phyloP scores from a whole-genome alignment of 2,797 vertebrate species.

The Pangasius krempfi region DNA sequence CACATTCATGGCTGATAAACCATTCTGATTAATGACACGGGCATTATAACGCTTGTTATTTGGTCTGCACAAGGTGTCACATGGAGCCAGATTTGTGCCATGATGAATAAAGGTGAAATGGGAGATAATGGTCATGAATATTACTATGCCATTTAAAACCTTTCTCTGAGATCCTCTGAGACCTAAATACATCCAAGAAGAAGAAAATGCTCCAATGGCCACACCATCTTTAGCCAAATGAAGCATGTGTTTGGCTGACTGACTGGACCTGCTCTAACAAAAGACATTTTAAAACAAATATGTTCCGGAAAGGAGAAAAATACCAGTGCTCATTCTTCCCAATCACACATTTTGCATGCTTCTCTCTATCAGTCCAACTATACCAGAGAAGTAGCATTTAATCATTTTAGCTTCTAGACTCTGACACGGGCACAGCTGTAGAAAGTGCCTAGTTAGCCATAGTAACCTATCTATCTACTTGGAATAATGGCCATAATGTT shows the following conservation, averaged over 20 bases:
- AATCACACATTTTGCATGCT: constrained; percentile 23
- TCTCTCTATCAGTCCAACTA: constrained; percentile 25
- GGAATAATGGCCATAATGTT: constrained; percentile 4
- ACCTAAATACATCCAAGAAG: constrained; percentile 36
- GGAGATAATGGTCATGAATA: constrained; percentile 9
- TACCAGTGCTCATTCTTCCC: background rate
- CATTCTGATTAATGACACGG: constrained; percentile 65
- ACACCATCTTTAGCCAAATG: constrained; percentile 9
- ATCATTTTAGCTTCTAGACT: background rate
- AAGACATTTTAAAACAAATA: background rate
- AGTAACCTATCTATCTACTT: background rate
- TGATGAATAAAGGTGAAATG: constrained; percentile 23
- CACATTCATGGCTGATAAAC: constrained; percentile 49
- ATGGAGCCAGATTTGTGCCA: constrained; percentile 47
- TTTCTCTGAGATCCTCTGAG: constrained; percentile 53
- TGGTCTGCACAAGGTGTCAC: constrained; percentile 48
- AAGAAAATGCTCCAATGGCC: constrained; percentile 1
- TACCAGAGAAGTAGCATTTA: background rate
- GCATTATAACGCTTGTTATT: constrained; percentile 63
- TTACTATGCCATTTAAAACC: constrained; percentile 44
- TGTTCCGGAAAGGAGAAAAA: background rate
- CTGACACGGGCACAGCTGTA: background rate
- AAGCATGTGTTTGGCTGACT: constrained; percentile 10
- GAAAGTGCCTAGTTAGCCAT: constrained; percentile 2
- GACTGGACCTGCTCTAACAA: background rate